Conservation (phyloP, 2,888 invertebrate genomes). For the Phania funesta region DNA sequence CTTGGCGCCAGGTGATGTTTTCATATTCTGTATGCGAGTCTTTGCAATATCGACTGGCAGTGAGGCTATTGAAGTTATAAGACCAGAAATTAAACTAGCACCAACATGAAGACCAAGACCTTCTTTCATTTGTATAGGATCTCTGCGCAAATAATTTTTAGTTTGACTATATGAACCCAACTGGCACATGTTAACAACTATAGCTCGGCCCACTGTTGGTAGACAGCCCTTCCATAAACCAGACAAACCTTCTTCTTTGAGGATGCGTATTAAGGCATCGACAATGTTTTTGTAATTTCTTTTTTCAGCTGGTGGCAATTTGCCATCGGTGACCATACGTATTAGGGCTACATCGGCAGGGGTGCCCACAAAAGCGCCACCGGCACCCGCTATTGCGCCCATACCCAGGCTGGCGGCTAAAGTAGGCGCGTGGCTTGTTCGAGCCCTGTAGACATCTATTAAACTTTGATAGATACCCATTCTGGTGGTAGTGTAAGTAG, state of each 20-base stretch:
- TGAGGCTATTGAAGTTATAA: slow-evolving; percentile 97
- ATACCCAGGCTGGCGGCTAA: slow-evolving; percentile 90
- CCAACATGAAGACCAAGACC: slow-evolving; percentile 94
- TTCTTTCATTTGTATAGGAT: slow-evolving; percentile 82
- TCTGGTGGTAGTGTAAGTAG: slow-evolving; percentile 98
- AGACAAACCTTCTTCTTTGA: slow-evolving; percentile 86
- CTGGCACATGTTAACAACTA: slow-evolving; percentile 99
- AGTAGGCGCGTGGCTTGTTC: slow-evolving; percentile 85
- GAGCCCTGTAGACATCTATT: slow-evolving; percentile 87
- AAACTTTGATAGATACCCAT: slow-evolving; percentile 96
- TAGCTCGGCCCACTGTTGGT: slow-evolving; percentile 93
- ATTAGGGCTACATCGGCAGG: slow-evolving; percentile 98
- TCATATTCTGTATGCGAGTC: slow-evolving; percentile 99
- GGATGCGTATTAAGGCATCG: slow-evolving; percentile 91
- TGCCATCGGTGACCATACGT: slow-evolving; percentile 99
- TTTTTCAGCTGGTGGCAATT: slow-evolving; percentile 91
- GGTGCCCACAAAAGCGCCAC: slow-evolving; percentile 92
- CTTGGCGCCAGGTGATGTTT: slow-evolving; percentile 86
- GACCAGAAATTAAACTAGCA: slow-evolving; percentile 97
- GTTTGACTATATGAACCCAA: slow-evolving; percentile 97
- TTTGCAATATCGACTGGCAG: slow-evolving; percentile 99
- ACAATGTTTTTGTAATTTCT: slow-evolving; percentile 96
- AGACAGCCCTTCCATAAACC: slow-evolving; percentile 97
- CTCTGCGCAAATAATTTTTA: slow-evolving; percentile 83
- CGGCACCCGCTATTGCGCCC: slow-evolving; percentile 91